phyloP scores from a whole-genome alignment of 2,888 invertebrate species.

The Epsilonema sp. region DNA sequence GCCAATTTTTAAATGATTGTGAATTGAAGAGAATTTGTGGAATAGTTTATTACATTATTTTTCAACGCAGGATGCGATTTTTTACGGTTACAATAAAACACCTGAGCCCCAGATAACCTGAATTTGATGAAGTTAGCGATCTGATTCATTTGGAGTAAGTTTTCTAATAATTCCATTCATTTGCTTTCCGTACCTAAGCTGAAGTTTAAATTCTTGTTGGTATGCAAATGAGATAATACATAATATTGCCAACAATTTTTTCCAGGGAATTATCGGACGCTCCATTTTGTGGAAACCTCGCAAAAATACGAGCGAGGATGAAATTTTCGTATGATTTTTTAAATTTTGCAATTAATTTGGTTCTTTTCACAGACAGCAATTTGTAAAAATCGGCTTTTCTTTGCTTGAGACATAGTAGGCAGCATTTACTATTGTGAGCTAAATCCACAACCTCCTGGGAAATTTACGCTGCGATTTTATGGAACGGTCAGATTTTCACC shows the following conservation, averaged over 20 bases:
- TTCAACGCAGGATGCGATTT: no score
- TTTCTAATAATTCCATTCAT: constrained; percentile 8
- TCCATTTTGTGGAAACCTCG: constrained; percentile 75
- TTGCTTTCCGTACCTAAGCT: no score
- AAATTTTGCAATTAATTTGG: background rate
- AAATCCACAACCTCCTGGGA: constrained; percentile 91
- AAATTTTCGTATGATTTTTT: constrained; percentile 48
- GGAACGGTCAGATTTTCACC: constrained; percentile 33
- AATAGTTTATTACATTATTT: no score
- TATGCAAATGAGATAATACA: background rate
- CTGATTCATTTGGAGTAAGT: constrained; percentile 63
- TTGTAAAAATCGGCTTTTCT: no score
- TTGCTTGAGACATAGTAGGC: constrained; percentile 65
- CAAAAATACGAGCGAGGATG: constrained; percentile 70
- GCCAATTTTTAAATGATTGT: no score
- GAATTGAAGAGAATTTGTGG: no score
- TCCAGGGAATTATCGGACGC: constrained; percentile 70
- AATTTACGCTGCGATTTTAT: constrained; percentile 79
- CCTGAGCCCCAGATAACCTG: no score
- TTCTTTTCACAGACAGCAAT: constrained; percentile 6
- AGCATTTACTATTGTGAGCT: constrained; percentile 73
- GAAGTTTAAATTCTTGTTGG: no score
- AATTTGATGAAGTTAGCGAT: constrained; percentile 65
- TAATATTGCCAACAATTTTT: no score
- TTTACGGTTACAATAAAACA: no score